A percentile compares a stretch with the other conserved stretches of the same genome.
These are phyloP conservation scores for Cryptocephalus moraei DNA, from an alignment of 2,888 invertebrate species.

Conservation along the genomic window DNA sequence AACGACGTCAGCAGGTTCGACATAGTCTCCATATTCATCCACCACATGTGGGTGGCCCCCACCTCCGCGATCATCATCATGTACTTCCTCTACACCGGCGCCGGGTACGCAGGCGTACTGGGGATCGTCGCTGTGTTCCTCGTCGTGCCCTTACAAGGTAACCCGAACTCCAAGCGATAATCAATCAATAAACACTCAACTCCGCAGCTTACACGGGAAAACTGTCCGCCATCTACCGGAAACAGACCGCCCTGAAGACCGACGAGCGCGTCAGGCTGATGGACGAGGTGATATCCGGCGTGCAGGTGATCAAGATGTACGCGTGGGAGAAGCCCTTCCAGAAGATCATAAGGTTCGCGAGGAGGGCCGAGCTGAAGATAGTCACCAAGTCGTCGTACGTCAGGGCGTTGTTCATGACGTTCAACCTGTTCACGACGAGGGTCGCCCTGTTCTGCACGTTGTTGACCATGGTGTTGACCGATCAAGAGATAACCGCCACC, in stretches of 20 bases:
- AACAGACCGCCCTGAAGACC: conserved; percentile 72
- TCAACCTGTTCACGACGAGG: conserved; percentile 72
- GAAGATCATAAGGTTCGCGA: conserved; percentile 46
- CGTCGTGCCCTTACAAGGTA: conserved; percentile 76
- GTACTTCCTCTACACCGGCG: conserved; percentile 66
- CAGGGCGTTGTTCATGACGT: conserved; percentile 59
- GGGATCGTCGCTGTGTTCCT: conserved; percentile 71
- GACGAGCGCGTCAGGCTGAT: conserved; percentile 86
- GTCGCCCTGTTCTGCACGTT: conserved; percentile 68
- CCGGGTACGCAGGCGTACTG: conserved; percentile 62
- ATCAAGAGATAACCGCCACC: conserved; percentile 59
- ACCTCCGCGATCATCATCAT: conserved; percentile 55
- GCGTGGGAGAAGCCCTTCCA: conserved; percentile 66
- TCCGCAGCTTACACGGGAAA: conserved; percentile 52
- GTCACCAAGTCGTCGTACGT: conserved; percentile 53
- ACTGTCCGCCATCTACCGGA: conserved; percentile 54
- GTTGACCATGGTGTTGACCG: conserved; percentile 55
- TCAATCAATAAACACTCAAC: neutral
- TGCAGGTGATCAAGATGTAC: conserved; percentile 76
- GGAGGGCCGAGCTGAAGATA: conserved; percentile 46
- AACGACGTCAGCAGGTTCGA: conserved; percentile 93
- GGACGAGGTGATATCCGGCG: conserved; percentile 89
- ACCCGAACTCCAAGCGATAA: too few species aligned
- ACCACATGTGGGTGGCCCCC: conserved; percentile 84
- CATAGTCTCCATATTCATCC: conserved; percentile 68